These are phyloP conservation scores for Dolichoris vasculosae DNA, from an alignment of 1,140 invertebrate genomes.

Conservation along the genomic window DNA sequence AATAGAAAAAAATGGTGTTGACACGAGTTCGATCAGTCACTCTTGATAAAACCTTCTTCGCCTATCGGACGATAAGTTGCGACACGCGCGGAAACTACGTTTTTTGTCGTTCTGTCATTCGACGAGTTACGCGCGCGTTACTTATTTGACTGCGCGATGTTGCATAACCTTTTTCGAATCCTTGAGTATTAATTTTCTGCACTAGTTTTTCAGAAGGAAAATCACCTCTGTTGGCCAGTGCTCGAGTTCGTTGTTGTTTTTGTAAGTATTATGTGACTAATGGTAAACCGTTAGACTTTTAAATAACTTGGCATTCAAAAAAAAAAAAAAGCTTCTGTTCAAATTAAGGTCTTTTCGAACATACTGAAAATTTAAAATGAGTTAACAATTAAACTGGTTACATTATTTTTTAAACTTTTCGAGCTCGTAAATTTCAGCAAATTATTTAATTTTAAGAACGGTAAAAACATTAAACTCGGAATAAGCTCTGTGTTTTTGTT, in stretches of 20 bases:
- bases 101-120: constrained; percentile 9
- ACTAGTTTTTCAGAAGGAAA: constrained; percentile 36
- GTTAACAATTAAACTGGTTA: no score
- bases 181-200: constrained; percentile 46
- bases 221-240: neutral
- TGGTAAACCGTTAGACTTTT: constrained; percentile 26
- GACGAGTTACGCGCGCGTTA: constrained; percentile 1
- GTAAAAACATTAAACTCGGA: neutral
- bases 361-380: neutral
- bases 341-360: neutral
- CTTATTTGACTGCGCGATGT: constrained; percentile 15
- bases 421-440: neutral
- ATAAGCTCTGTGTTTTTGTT: neutral
- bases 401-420: no score
- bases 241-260: constrained; percentile 9
- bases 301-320: constrained; percentile 25
- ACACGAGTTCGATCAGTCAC: neutral
- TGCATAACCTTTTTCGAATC: constrained; percentile 42
- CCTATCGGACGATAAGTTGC: neutral
- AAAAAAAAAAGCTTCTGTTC: neutral
- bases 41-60: neutral
- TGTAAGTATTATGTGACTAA: constrained; percentile 20
- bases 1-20: neutral
- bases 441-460: neutral
- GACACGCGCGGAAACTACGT: constrained; percentile 32